A percentile compares a stretch with the other conserved stretches of the same genome.
phyloP scores from a whole-genome alignment of 2,888 invertebrate species.

The Fabriciana adippe region DNA sequence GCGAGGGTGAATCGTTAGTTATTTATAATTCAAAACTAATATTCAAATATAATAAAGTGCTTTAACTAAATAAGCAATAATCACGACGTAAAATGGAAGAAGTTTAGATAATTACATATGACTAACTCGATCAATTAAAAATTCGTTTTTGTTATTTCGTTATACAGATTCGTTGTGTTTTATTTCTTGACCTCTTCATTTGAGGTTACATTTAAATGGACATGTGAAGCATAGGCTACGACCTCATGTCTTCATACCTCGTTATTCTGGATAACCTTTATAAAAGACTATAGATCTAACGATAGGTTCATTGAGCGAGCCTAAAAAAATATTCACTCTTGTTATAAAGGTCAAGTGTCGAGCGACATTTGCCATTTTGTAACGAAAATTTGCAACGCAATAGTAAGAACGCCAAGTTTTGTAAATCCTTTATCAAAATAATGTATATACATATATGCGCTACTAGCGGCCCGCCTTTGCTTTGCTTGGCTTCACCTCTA shows the following conservation, averaged over 20 bases:
- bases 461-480: no score
- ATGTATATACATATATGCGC: no score
- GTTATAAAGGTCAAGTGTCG: constrained; percentile 8
- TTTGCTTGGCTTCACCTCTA: no score
- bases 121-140: constrained; percentile 2
- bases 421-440: no score
- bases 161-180: not conserved
- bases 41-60: no score
- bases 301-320: not conserved
- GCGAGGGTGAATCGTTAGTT: no score
- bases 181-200: constrained; percentile 22
- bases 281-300: constrained; percentile 1
- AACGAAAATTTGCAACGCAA: not conserved
- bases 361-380: constrained; percentile 3
- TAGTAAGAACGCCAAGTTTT: no score
- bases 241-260: constrained; percentile 22
- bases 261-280: constrained; percentile 17
- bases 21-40: no score
- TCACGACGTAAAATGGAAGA: not conserved
- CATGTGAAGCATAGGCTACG: constrained; percentile 18
- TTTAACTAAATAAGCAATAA: no score
- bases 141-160: constrained; percentile 5
- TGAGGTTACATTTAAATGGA: constrained; percentile 31
- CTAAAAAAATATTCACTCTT: not conserved
- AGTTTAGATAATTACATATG: not conserved